Conservation (phyloP, 2,797 vertebrate species). For the Antrozous pallidus region DNA sequence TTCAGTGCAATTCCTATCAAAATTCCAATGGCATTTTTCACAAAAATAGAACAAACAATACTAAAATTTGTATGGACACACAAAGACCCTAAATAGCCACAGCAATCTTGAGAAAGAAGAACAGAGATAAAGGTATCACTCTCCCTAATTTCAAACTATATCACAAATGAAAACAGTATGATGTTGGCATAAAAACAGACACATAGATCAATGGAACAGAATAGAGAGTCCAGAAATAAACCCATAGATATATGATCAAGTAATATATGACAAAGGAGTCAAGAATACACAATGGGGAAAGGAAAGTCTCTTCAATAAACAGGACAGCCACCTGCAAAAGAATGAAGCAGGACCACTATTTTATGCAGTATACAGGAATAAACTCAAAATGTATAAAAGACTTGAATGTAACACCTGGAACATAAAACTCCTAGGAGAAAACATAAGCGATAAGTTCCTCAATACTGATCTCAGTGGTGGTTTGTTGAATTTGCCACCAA, state of each 20-base stretch:
- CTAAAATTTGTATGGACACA: not conserved
- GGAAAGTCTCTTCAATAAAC: not conserved
- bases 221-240: not conserved
- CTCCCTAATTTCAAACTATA: not conserved
- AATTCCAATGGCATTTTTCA: not conserved
- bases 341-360: not conserved
- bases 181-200: not conserved
- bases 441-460: not conserved
- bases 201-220: not conserved
- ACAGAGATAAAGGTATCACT: not conserved
- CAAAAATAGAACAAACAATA: not conserved
- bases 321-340: not conserved
- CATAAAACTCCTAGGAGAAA: not conserved
- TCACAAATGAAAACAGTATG: not conserved
- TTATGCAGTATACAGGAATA: not conserved
- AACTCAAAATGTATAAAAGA: not conserved
- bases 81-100: not conserved
- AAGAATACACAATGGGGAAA: not conserved
- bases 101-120: not conserved
- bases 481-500: not conserved
- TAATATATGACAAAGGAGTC: not conserved
- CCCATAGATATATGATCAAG: not conserved
- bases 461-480: not conserved
- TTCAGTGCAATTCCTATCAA: not conserved
- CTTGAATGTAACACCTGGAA: not conserved